Evolutionary conservation across 2,797 vertebrate genomes (phyloP).

Genomic region (Typhlichthys eigenmanni): DNA sequence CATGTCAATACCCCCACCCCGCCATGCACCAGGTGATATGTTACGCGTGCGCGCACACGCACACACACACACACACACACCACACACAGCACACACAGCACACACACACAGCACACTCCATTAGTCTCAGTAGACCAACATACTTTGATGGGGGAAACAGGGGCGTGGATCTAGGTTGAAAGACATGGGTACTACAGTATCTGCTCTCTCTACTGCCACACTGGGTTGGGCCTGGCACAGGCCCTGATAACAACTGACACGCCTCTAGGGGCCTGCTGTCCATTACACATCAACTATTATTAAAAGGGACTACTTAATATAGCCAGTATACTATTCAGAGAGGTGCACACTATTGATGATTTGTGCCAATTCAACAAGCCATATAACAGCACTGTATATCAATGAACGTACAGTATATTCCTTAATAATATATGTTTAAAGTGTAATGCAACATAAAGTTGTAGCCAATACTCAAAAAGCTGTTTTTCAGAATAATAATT

Average conservation of each 20-base stretch:
- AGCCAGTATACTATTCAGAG: background rate
- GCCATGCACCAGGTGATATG: slow-evolving; percentile 75
- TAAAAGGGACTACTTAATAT: background rate
- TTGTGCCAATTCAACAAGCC: background rate
- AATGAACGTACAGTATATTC: too few species aligned
- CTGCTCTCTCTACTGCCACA: slow-evolving; percentile 26
- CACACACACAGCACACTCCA: slow-evolving; percentile 82
- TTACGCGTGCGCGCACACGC: slow-evolving; percentile 80
- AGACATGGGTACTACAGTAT: slow-evolving; percentile 43
- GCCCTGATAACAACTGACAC: slow-evolving; percentile 36
- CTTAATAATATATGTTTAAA: too few species aligned
- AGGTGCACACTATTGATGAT: background rate
- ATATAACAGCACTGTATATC: background rate
- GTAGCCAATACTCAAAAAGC: too few species aligned
- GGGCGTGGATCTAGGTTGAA: slow-evolving; percentile 43
- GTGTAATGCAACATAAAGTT: too few species aligned
- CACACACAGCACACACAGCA: slow-evolving; percentile 85
- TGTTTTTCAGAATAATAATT: too few species aligned
- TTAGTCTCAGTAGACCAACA: slow-evolving; percentile 80
- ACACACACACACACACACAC: slow-evolving; percentile 85
- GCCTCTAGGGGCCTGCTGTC: slow-evolving; percentile 27
- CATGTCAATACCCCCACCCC: slow-evolving; percentile 92
- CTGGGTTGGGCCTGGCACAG: slow-evolving; percentile 44
- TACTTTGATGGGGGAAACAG: slow-evolving; percentile 65
- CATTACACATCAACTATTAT: background rate